Base-by-base conservation (phyloP, 2,797 vertebrate species). In the Micromesistius poutassou region DNA sequence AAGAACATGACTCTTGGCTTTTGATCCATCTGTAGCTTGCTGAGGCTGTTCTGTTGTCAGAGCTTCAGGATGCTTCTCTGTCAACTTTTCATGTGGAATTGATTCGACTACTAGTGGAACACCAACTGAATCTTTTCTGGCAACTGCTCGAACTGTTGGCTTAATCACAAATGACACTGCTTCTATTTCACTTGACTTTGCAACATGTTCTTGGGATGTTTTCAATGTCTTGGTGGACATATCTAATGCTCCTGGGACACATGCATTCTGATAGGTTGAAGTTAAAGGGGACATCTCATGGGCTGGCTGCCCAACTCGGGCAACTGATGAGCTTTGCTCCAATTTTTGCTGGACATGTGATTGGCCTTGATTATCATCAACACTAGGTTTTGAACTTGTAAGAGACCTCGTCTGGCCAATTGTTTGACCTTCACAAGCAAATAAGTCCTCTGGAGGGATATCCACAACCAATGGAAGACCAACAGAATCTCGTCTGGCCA, bases 191-290 rank as follows among this genome's bases (percentile, higher is more conserved):
- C 13, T 30, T 1, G 46, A 71, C 4, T 82, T 78, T 68, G 78
- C 25, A 55, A 82, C 76, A 75, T 73, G 77, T 75, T 3, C 76
- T 33, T 40, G 16, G 50, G 30, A 70, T 13, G 31, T 25, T 78
- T 87, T 76, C 25, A 70, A 31, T 77, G 77, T 80, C 74, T 87
- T 93, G 25, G 87, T 80, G 80, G 93, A 94, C 92, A 92, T 92
- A 84, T 94, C 91, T 72, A 92, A 42, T 31, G 93, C 91, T 2
- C 86, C 92, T 90, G 92, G 91, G 77, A 94, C 84, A 71, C 93
- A 78, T 0, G 70, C 10, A 28, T 8, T 55, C 46, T 85, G 83
- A 77, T 74, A 28, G 73, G 76, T 73, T 74, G 79, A 73, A 76
- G 62, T 38, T 46, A 6, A 78, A 16, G 31, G 30, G 38, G 77